These are phyloP conservation scores for Aegypius monachus DNA, from an alignment of 2,113 vertebrate species.

Conservation along the genomic window DNA sequence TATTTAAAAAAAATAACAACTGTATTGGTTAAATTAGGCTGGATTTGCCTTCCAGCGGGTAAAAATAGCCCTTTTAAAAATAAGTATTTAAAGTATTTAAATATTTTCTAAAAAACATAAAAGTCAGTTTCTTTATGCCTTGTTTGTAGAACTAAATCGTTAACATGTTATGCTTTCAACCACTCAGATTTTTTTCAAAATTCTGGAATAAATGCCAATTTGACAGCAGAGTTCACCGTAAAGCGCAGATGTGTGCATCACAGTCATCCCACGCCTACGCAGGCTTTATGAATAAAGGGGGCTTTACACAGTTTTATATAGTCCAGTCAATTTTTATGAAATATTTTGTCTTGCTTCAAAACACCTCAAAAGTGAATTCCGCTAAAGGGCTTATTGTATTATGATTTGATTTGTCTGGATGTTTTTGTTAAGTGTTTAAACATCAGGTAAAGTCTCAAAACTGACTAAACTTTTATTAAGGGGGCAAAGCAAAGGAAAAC, in stretches of 20 bases:
- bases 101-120: neutral
- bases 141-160: neutral
- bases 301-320: neutral
- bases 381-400: conserved; percentile 44
- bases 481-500: conserved; percentile 19
- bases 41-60: conserved; percentile 17
- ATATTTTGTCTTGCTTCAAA: neutral
- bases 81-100: conserved; percentile 15
- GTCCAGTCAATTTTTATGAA: neutral
- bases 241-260: neutral
- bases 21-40: conserved; percentile 29
- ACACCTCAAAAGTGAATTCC: neutral
- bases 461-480: neutral
- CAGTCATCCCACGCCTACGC: neutral
- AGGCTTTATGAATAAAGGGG: neutral
- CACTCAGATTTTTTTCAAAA: neutral
- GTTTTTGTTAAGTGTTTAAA: neutral
- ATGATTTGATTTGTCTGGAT: neutral
- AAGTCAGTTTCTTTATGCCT: conserved; percentile 22
- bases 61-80: conserved; percentile 59
- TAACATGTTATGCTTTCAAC: neutral
- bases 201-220: neutral
- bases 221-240: neutral
- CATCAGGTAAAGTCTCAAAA: conserved; percentile 37
- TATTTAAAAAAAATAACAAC: neutral